Evolutionary conservation across 2,888 invertebrate genomes (phyloP).

Genomic region (Cordylochernes scorpioides): DNA sequence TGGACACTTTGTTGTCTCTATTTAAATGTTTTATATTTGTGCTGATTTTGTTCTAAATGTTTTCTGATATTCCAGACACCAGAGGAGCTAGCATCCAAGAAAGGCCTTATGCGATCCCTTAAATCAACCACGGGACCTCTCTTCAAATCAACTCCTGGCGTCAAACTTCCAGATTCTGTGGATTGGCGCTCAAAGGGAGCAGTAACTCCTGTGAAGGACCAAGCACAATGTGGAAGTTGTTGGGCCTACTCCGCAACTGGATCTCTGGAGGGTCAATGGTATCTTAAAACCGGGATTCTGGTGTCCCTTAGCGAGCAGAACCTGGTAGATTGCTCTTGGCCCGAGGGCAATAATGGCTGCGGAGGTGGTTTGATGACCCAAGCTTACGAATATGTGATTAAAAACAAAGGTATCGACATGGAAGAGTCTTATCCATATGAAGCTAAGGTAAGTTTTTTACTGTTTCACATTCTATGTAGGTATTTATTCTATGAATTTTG

Average conservation of each 20-base stretch:
- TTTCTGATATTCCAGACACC: too few species aligned
- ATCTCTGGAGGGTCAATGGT: conserved; percentile 62
- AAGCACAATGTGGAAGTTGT: conserved; percentile 69
- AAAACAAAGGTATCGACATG: conserved; percentile 36
- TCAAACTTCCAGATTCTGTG: conserved; percentile 37
- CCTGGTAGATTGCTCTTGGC: conserved; percentile 54
- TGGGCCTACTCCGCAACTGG: conserved; percentile 82
- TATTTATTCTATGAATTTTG: too few species aligned
- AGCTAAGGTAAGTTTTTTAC: conserved; percentile 14
- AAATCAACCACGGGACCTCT: too few species aligned
- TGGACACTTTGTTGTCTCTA: too few species aligned
- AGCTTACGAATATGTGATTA: conserved; percentile 53
- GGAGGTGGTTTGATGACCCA: conserved; percentile 59
- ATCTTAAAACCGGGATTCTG: conserved; percentile 41
- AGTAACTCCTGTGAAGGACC: conserved; percentile 65
- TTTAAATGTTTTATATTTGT: too few species aligned
- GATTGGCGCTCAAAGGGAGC: conserved; percentile 65
- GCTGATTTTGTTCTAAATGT: too few species aligned
- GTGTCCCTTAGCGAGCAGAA: conserved; percentile 75
- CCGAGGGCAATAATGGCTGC: conserved; percentile 57
- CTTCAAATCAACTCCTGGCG: too few species aligned
- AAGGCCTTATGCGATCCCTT: too few species aligned
- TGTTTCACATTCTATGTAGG: too few species aligned
- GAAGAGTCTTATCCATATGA: conserved; percentile 20
- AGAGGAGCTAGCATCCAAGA: too few species aligned